Evolutionary conservation across 2,797 vertebrate species (phyloP).

Genomic region (Chelidonichthys spinosus): DNA sequence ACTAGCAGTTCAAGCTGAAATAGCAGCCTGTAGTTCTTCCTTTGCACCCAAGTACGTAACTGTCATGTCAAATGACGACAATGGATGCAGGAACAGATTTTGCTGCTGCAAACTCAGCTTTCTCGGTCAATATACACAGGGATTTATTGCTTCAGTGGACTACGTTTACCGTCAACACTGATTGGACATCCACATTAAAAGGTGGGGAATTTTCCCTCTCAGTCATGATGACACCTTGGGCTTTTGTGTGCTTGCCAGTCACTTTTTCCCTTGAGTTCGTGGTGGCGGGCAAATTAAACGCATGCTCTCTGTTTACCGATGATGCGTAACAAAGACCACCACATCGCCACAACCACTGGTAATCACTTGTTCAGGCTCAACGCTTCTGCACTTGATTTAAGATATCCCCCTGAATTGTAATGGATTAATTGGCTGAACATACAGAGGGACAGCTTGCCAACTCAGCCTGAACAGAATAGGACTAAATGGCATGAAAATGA

Average conservation of each 20-base stretch:
- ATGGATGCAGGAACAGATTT: not conserved
- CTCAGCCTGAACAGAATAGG: constrained; percentile 48
- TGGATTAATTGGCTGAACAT: constrained; percentile 75
- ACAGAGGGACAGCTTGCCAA: constrained; percentile 55
- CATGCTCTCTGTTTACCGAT: constrained; percentile 21
- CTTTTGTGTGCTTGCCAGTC: constrained; percentile 19
- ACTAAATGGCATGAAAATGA: constrained; percentile 59
- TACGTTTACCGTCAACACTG: not conserved
- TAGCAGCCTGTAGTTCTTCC: constrained; percentile 3
- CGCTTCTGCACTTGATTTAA: constrained; percentile 66
- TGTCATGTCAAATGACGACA: not conserved
- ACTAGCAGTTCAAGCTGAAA: not conserved
- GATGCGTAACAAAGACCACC: constrained; percentile 48
- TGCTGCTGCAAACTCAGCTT: not conserved
- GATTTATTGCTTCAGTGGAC: not conserved
- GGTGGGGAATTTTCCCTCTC: not conserved
- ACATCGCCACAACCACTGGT: constrained; percentile 50
- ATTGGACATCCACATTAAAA: not conserved
- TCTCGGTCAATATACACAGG: not conserved
- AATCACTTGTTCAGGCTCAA: constrained; percentile 69
- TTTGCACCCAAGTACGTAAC: not conserved
- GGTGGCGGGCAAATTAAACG: constrained; percentile 23
- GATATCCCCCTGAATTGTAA: constrained; percentile 68
- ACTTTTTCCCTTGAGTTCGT: constrained; percentile 1
- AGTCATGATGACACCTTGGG: constrained; percentile 4